phyloP scores from a whole-genome alignment of 2,797 vertebrate species.

The Halcyon leucocephala region DNA sequence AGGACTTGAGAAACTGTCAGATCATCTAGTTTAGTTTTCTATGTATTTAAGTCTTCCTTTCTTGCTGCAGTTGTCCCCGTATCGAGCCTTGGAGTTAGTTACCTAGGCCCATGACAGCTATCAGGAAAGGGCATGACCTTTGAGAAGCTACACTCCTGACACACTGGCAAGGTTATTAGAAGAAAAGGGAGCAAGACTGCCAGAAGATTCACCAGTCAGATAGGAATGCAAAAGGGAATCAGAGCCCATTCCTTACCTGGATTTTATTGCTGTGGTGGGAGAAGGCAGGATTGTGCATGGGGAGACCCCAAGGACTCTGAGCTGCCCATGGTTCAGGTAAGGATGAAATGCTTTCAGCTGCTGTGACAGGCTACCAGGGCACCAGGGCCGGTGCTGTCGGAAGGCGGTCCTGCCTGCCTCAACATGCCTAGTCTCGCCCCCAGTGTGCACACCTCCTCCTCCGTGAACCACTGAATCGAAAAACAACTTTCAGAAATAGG shows the following conservation, averaged over 20 bases:
- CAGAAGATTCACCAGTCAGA: neutral
- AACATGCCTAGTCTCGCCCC: neutral
- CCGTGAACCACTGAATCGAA: neutral
- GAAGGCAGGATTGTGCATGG: rapidly evolving
- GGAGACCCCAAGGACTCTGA: neutral
- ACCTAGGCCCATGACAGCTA: neutral
- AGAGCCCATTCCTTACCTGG: neutral
- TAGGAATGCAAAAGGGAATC: neutral
- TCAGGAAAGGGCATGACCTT: neutral
- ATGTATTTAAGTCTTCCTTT: neutral
- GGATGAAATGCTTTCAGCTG: neutral
- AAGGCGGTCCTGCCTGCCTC: neutral
- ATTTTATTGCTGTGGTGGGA: neutral
- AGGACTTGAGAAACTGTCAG: neutral
- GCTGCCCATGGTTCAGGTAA: neutral
- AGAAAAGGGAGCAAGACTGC: neutral
- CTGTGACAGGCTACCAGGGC: rapidly evolving
- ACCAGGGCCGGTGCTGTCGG: neutral
- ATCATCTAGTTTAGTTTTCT: neutral
- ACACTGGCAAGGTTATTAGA: neutral
- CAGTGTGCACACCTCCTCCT: rapidly evolving
- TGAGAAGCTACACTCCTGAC: neutral
- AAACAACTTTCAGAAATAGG: neutral
- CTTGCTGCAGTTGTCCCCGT: neutral
- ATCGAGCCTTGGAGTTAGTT: neutral